These are phyloP conservation scores for Moxostoma hubbsi DNA, from an alignment of 2,797 vertebrate species.

Conservation along the genomic window DNA sequence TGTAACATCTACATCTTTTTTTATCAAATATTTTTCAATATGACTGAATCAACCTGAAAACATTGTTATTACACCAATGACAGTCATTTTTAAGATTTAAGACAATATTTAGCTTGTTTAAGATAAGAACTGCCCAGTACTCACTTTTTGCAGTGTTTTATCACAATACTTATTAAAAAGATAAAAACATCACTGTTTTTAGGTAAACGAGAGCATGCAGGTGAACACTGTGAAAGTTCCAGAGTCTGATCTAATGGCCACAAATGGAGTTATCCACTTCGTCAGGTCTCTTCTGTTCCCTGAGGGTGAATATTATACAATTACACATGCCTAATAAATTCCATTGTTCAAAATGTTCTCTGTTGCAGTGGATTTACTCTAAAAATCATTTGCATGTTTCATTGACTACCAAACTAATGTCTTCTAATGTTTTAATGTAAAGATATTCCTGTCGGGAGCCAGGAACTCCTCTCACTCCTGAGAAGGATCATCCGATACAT, in stretches of 20 bases:
- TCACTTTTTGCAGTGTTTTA: neutral
- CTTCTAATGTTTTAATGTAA: constrained; percentile 29
- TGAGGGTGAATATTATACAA: constrained; percentile 75
- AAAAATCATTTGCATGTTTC: no score
- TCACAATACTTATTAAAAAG: neutral
- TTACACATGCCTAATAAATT: neutral
- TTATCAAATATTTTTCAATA: no score
- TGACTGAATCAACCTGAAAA: no score
- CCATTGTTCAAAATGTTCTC: no score
- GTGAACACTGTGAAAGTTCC: constrained; percentile 87
- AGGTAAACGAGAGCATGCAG: constrained; percentile 86
- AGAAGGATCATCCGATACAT: constrained; percentile 88
- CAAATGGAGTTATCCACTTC: constrained; percentile 92
- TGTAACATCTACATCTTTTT: no score
- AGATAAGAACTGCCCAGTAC: no score
- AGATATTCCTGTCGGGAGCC: constrained; percentile 92
- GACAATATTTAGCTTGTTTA: no score
- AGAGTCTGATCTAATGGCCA: constrained; percentile 90
- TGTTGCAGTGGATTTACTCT: no score
- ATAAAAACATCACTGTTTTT: constrained; percentile 32
- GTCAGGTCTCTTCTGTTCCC: constrained; percentile 89
- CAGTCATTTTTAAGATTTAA: no score
- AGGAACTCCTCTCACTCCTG: constrained; percentile 83
- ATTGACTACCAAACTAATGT: neutral
- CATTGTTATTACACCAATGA: no score